phyloP scores from a whole-genome alignment of 2,888 invertebrate genomes.

The Nipponacmea schrenckii region DNA sequence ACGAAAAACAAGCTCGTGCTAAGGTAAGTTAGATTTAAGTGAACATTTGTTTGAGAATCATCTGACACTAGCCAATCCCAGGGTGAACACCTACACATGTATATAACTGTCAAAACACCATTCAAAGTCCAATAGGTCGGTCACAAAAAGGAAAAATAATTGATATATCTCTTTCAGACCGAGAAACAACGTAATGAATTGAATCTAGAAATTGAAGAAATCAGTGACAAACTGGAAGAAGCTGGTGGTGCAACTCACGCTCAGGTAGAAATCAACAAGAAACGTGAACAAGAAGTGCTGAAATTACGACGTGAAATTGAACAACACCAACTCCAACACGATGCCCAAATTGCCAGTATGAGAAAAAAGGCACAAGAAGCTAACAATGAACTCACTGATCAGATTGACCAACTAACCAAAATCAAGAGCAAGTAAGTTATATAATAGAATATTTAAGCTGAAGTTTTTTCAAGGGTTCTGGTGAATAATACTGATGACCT shows the following conservation, averaged over 20 bases:
- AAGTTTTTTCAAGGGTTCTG: too few species aligned
- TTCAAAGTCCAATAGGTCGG: too few species aligned
- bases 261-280: slow-evolving; percentile 82
- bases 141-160: too few species aligned
- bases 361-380: not conserved
- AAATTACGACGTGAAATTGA: not conserved
- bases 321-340: not conserved
- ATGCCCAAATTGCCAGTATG: not conserved
- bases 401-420: not conserved
- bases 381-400: not conserved
- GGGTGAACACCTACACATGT: too few species aligned
- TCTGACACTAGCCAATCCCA: too few species aligned
- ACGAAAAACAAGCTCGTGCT: slow-evolving; percentile 95
- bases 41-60: too few species aligned
- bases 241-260: slow-evolving; percentile 98
- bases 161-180: slow-evolving; percentile 19
- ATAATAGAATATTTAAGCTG: too few species aligned
- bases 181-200: slow-evolving; percentile 97
- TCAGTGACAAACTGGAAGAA: slow-evolving; percentile 76
- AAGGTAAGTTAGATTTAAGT: slow-evolving; percentile 73
- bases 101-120: too few species aligned
- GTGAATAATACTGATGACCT: too few species aligned
- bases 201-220: slow-evolving; percentile 92
- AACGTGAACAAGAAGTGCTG: slow-evolving; percentile 69
- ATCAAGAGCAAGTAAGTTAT: not conserved